Base-by-base conservation (phyloP, 2,797 vertebrate genomes). In the Myotis planiceps region DNA sequence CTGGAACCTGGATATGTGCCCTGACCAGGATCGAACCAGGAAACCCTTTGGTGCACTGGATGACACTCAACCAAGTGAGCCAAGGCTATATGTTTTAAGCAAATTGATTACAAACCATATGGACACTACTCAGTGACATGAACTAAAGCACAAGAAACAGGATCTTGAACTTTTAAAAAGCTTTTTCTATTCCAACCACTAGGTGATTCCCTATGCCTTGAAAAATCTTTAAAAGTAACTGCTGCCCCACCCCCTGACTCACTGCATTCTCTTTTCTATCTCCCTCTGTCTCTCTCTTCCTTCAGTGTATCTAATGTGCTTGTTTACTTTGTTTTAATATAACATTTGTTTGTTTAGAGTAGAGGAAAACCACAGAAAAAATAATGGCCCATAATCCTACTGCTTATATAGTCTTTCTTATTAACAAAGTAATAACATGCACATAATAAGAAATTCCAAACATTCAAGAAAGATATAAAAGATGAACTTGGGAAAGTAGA, bases 121-220 rank as follows among this genome's bases (percentile, higher is more conserved):
- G 37, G 34, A 84, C 29, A n/a, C 1, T 13, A 63, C 25, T 88
- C 3, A 53, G 32, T 65, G 42, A 7, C 29, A 34, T 0, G 18
- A 72, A 21, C 63, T 32, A 10, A 94, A 95, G 18, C 32, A 27
- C 27, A 72, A 19, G 12, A 5, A 8, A 55, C 21, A 23, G 25
- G 45, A 55, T n/a, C 81, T 65, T 85, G 81, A 78, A 76, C 79
- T 88, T 90, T 60, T 27, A n/a, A 58, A 49, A 76, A 42, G 68
- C 3, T 13, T 81, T 97, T 94, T 91, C 94, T 88, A 2, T 37
- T 96, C 32, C 45, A 49, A 81, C 97, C 98, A 97, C 97, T 97
- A 98, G 98, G 97, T 95, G 98, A 96, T 97, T 76, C 97, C 97
- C 98, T 97, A 84, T 34, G 49, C 95, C 94, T 88, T 65, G 81